Percentiles rank a stretch among this genome's conserved stretches.
phyloP scores from a whole-genome alignment of 2,113 vertebrate species.

The Rhinolophus sinicus region DNA sequence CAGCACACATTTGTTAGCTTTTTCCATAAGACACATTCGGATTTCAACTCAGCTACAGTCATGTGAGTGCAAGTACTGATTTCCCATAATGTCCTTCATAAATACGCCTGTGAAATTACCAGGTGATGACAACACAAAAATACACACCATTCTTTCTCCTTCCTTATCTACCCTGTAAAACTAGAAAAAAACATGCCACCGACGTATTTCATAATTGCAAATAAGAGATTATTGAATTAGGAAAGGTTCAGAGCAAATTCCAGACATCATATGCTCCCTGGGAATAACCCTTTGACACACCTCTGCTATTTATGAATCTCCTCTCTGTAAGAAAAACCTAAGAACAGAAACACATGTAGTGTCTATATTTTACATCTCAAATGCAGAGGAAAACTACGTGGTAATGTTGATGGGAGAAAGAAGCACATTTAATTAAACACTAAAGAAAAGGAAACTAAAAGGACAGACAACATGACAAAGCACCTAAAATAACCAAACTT shows the following conservation, averaged over 20 bases:
- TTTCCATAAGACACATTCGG: neutral
- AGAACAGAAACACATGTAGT: neutral
- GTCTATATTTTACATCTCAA: neutral
- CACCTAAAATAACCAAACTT: neutral
- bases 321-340: neutral
- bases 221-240: neutral
- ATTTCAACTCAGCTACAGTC: neutral
- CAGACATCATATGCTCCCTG: neutral
- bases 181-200: neutral
- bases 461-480: neutral
- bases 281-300: neutral
- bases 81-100: neutral
- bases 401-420: neutral
- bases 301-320: neutral
- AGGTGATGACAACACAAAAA: slow-evolving; percentile 57
- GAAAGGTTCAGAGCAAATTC: neutral
- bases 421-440: neutral
- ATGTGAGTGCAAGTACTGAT: neutral
- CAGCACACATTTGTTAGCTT: neutral
- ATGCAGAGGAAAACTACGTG: neutral
- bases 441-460: neutral
- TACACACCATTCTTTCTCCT: neutral
- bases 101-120: slow-evolving; percentile 28
- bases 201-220: neutral
- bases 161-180: neutral